A percentile compares a stretch with the other conserved stretches of the same genome.
phyloP scores from a whole-genome alignment of 2,888 invertebrate genomes.

The Seira ritae region DNA sequence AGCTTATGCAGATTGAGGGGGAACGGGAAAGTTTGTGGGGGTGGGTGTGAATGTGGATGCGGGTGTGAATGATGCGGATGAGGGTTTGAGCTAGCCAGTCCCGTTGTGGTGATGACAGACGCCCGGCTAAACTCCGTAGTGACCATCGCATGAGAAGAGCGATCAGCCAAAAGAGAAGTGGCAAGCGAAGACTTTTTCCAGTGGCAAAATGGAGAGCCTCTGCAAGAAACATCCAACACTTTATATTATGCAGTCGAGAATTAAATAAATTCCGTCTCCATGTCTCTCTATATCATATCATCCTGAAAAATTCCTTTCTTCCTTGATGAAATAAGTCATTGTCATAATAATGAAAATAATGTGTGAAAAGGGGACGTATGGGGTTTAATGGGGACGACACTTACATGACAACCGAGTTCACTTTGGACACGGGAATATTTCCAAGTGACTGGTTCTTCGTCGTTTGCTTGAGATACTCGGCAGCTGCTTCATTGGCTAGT shows the following conservation, averaged over 20 bases:
- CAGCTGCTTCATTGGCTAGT: conserved; percentile 72
- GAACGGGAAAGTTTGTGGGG: conserved; percentile 7
- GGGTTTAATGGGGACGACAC: too few relatives aligned
- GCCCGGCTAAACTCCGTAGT: conserved; percentile 42
- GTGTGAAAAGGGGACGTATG: background rate
- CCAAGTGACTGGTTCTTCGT: conserved; percentile 39
- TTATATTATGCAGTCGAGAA: too few relatives aligned
- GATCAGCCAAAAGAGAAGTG: too few relatives aligned
- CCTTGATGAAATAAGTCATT: too few relatives aligned
- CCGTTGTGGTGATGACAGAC: conserved; percentile 29
- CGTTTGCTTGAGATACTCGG: conserved; percentile 66
- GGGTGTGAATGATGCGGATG: too few relatives aligned
- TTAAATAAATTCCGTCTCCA: too few relatives aligned
- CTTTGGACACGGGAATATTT: conserved; percentile 67
- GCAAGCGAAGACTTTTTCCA: conserved; percentile 49
- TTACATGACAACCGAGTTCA: conserved; percentile 68
- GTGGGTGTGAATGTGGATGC: conserved; percentile 5
- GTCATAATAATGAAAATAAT: too few relatives aligned
- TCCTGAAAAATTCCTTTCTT: too few relatives aligned
- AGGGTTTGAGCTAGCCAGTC: too few relatives aligned
- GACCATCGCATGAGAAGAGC: conserved; percentile 27
- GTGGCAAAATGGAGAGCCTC: conserved; percentile 36
- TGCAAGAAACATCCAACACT: conserved; percentile 26
- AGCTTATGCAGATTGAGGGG: conserved; percentile 42
- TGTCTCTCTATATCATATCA: too few relatives aligned